Base-by-base conservation (phyloP, 2,888 invertebrate species). In the Phymatocera aterrima region DNA sequence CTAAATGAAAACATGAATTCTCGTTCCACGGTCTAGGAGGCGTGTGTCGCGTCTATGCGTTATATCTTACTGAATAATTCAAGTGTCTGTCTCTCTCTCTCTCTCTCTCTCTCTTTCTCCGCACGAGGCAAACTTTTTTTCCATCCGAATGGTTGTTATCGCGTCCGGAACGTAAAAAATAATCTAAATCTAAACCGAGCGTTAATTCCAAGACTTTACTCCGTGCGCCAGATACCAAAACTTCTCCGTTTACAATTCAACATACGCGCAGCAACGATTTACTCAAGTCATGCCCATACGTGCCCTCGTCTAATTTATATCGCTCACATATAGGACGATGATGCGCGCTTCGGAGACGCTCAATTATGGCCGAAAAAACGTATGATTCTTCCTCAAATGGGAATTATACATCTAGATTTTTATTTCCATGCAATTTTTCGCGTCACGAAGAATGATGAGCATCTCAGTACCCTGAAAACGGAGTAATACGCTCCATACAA, bases 61-160 rank as follows among this genome's bases (percentile, higher is more conserved):
- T 57, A 24, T 57, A 64, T 34, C 15, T 64, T 18, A 37, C 37
- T 64, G 61, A 64, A 64, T 64, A 64, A 64, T 64, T 64, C 61
- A 64, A 31, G n/a, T 37, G 34, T 64, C 61, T 37, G n/a, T n/a
- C n/a, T n/a, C n/a, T n/a, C n/a, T n/a, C n/a, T n/a, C n/a, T n/a
- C n/a, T n/a, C n/a, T n/a, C n/a, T n/a, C n/a, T n/a, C n/a, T n/a
- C n/a, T n/a, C n/a, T n/a, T n/a, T n/a, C n/a, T n/a, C n/a, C n/a
- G n/a, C n/a, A n/a, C n/a, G n/a, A n/a, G n/a, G n/a, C n/a, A n/a
- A n/a, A n/a, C n/a, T n/a, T n/a, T n/a, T n/a, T n/a, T n/a, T n/a
- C n/a, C n/a, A n/a, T n/a, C n/a, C n/a, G 57, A 21, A 75, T 57
- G 10, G 57, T 75, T 57, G 60, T 57, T 37, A 31, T 65, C 12